Base-by-base conservation (phyloP, 2,113 vertebrate species). In the Centropristis striata region DNA sequence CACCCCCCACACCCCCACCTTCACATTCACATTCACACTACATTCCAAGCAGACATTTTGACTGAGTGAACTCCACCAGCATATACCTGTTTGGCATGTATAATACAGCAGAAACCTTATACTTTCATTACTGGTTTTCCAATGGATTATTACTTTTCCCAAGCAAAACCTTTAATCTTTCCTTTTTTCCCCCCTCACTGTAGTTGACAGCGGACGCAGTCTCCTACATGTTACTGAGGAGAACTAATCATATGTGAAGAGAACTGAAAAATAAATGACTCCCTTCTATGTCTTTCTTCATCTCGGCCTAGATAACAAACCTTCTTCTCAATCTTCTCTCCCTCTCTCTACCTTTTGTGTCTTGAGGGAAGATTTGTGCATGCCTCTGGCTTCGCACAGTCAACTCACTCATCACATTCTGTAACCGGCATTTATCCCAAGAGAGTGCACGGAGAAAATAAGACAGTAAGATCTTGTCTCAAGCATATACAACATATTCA, bases 1-100 rank as follows among this genome's bases (percentile, higher is more conserved):
- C 12, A 10, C 5, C n/a, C 20, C 53, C 5, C 57, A 46, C 5
- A 65, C 58, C 59, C 64, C 59, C 57, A 39, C 63, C n/a, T n/a
- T n/a, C n/a, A n/a, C n/a, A n/a, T 65, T 80, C 57, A 70, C 64
- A 71, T 72, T 75, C 16, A 11, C 44, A 55, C 72, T 68, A 72
- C 55, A 80, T 75, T 84, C 61, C 78, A 84, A 70, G 53, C 60
- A 59, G 78, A 84, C 64, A 80, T 77, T 88, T 78, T 84, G 71
- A 84, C 46, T 75, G 75, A 85, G 59, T 53, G 65, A 81, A 58
- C 27, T 66, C 65, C 50, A 68, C 12, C 41, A 36, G 36, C 51
- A 63, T 46, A 67, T 77, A 76, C 78, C 68, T 83, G 71, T 44
- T 27, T 53, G 20, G 50, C 68, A 80, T 84, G 41, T 50, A 53